phyloP scores from a whole-genome alignment of 2,113 vertebrate genomes.

The Phyllopteryx taeniolatus region DNA sequence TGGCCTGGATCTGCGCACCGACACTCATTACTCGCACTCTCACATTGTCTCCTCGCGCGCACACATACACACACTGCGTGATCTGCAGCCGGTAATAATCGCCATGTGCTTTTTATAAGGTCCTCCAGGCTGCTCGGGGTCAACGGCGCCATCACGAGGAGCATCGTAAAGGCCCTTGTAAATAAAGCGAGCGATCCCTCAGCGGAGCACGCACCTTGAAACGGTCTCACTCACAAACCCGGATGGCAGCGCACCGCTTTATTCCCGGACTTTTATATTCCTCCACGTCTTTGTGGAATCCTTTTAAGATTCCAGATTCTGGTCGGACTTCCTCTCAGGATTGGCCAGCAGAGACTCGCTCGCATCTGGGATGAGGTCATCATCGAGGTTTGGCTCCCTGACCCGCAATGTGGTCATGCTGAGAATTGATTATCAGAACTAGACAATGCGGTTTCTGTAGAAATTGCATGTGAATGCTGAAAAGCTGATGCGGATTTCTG shows the following conservation, averaged over 20 bases:
- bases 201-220: slow-evolving; percentile 37
- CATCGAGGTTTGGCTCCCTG: not conserved
- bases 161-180: slow-evolving; percentile 63
- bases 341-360: not conserved
- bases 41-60: slow-evolving; percentile 36
- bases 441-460: slow-evolving; percentile 8
- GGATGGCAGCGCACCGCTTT: not conserved
- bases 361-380: not conserved
- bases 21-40: slow-evolving; percentile 56
- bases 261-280: not conserved
- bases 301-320: not conserved
- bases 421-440: slow-evolving; percentile 42
- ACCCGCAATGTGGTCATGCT: slow-evolving; percentile 9
- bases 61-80: slow-evolving; percentile 17
- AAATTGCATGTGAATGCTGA: not conserved
- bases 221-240: not conserved
- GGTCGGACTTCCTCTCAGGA: not conserved
- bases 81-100: slow-evolving; percentile 41
- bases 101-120: slow-evolving; percentile 43
- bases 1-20: slow-evolving; percentile 57
- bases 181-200: slow-evolving; percentile 59
- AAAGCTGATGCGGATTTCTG: not conserved
- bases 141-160: slow-evolving; percentile 44
- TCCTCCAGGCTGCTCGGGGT: slow-evolving; percentile 60
- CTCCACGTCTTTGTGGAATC: not conserved